Evolutionary conservation across 1,140 invertebrate genomes (phyloP), one percentile per base, ranked within the genome.

Genomic region (Drosophila pseudoobscura): DNA sequence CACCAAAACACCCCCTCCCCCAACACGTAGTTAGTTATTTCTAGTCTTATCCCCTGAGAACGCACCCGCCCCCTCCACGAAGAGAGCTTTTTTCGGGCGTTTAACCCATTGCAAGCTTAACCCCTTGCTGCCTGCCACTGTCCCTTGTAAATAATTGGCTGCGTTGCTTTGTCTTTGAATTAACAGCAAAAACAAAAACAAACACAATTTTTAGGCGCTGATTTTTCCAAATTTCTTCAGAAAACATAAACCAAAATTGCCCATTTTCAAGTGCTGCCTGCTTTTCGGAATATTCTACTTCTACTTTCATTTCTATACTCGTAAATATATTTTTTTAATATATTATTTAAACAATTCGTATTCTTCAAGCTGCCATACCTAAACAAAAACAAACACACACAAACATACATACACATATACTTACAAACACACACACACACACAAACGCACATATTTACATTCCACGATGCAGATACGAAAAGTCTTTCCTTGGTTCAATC

Each of bases 341-440:
- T 49, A 64, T 62, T 65, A 62, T 75, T 49, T 20, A 55, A 53
- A 26, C 68, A 87, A 80, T 87, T 85, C 57, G 58, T 87, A 87
- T 82, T 87, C 75, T 87, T 87, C 82, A 76, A 87, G 82, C 83
- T 87, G 82, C 82, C 82, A 87, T 85, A 70, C 64, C 51, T 43
- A 57, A 69, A 68, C n/a, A 59, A 60, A 72, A 51, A 60, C 51
- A 60, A 46, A 54, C n/a, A 52, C 44, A 63, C n/a, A 45, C 50
- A 50, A 8, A 39, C 44, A 61, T 58, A 71, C 49, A 71, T 3
- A 62, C 22, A 29, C 62, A 78, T 26, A 24, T 13, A 75, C 51
- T 57, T 50, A 77, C 41, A 58, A 26, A 61, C 52, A 80, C 57
- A n/a, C 54, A 80, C 57, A n/a, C 54, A 50, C 17, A 57, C 50